These are phyloP conservation scores for Propithecus perrieri DNA, from an alignment of 2,797 vertebrate species.

Conservation along the genomic window DNA sequence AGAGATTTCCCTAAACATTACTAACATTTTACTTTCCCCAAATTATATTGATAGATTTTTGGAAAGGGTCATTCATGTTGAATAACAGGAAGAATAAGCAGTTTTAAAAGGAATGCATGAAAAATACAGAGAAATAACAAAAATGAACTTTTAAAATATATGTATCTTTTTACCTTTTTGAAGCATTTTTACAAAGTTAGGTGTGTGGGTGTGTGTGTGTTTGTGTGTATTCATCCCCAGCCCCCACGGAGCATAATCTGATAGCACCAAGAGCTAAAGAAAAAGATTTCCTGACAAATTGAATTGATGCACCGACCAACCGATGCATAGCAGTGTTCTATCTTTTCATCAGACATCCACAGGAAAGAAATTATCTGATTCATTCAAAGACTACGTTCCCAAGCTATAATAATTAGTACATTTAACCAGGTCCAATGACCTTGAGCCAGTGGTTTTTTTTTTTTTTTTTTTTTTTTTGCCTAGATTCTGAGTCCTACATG, in stretches of 20 bases:
- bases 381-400: neutral
- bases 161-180: neutral
- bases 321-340: neutral
- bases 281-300: neutral
- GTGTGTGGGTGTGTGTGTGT: neutral
- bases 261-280: neutral
- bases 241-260: neutral
- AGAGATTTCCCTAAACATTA: neutral
- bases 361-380: neutral
- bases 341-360: neutral
- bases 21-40: neutral
- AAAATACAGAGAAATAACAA: conserved; percentile 7
- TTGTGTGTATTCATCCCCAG: neutral
- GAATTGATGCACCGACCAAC: neutral
- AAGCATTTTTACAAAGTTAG: neutral
- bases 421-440: neutral
- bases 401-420: neutral
- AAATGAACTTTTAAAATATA: neutral
- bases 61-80: neutral
- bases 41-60: neutral
- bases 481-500: neutral
- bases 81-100: neutral
- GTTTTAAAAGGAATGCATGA: neutral
- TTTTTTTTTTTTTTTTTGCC: neutral
- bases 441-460: neutral